These are phyloP conservation scores for Gasterosteus nipponicus DNA, from an alignment of 2,113 vertebrate species.

Conservation along the genomic window DNA sequence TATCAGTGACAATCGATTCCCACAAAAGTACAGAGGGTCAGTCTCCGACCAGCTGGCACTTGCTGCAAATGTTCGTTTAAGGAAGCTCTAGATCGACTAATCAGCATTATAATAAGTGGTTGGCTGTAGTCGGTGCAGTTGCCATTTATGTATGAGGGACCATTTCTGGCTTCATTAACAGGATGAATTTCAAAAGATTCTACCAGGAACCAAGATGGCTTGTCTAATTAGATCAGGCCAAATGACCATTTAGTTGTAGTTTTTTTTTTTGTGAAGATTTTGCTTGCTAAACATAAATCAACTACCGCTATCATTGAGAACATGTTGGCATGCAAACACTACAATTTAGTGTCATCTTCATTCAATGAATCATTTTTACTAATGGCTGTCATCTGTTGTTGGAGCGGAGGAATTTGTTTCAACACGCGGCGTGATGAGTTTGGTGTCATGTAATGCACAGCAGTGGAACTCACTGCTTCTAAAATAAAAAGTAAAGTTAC, in stretches of 20 bases:
- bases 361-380: not conserved
- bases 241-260: not conserved
- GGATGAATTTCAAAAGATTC: not conserved
- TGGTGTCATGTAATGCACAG: not conserved
- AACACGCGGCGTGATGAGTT: not conserved
- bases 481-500: not conserved
- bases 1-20: not conserved
- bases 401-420: not conserved
- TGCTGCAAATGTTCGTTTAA: slow-evolving; percentile 18
- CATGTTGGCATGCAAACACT: not conserved
- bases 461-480: not conserved
- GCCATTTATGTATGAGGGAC: not conserved
- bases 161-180: not conserved
- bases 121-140: not conserved
- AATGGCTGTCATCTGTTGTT: not conserved
- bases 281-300: not conserved
- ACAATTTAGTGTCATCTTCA: not conserved
- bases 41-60: slow-evolving; percentile 30
- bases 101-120: slow-evolving; percentile 17
- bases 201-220: not conserved
- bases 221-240: not conserved
- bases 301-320: not conserved
- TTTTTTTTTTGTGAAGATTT: not conserved
- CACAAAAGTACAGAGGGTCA: slow-evolving; percentile 7
- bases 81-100: slow-evolving; percentile 12